Conservation (phyloP, 2,113 vertebrate genomes). For the Brevimyrus niger region DNA sequence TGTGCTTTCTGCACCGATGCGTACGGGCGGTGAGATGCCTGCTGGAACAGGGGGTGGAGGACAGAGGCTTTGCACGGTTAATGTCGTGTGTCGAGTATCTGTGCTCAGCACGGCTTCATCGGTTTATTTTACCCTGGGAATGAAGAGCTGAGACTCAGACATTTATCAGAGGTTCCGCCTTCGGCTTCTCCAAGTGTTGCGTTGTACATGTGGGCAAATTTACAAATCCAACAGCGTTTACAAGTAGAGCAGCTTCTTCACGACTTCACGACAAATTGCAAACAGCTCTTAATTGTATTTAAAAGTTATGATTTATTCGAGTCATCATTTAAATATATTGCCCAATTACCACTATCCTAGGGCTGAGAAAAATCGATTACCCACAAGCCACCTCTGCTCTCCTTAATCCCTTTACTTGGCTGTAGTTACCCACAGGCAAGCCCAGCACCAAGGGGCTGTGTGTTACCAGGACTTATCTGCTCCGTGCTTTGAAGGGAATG, state of each 20-base stretch:
- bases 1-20: neutral
- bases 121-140: neutral
- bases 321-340: neutral
- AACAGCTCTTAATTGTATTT: neutral
- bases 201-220: neutral
- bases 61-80: neutral
- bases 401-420: neutral
- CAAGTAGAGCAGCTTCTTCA: neutral
- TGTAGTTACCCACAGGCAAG: neutral
- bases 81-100: neutral
- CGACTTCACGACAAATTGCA: neutral
- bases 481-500: conserved; percentile 3
- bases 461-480: conserved; percentile 20
- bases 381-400: neutral
- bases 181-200: neutral
- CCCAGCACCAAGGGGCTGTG: neutral
- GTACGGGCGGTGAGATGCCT: neutral
- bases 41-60: neutral
- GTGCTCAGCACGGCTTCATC: neutral
- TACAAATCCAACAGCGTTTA: neutral
- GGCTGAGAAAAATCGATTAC: neutral
- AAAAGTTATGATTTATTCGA: neutral
- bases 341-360: neutral
- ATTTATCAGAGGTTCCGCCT: neutral
- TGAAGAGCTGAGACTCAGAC: neutral